phyloP scores from a whole-genome alignment of 2,888 invertebrate genomes.

The Sphaeridia pumilis region DNA sequence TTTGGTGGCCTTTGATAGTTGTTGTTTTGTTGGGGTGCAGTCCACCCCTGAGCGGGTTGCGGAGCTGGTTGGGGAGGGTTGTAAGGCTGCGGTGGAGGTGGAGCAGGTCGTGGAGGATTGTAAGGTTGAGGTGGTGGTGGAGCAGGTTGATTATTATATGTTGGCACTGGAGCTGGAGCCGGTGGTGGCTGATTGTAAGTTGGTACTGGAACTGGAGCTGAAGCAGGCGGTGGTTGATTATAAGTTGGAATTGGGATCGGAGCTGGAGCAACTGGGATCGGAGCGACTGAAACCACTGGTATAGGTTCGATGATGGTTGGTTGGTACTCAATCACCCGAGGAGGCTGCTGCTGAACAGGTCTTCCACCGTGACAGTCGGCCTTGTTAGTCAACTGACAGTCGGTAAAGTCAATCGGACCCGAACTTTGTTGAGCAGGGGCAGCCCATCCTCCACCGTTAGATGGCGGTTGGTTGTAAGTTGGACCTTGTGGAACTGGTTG shows the following conservation, averaged over 20 bases:
- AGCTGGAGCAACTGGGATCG: background rate
- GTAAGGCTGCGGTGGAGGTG: background rate
- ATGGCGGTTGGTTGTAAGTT: background rate
- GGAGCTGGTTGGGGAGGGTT: conserved; percentile 4
- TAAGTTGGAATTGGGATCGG: background rate
- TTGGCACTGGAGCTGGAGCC: conserved; percentile 2
- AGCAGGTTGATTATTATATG: background rate
- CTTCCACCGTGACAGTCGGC: conserved; percentile 16
- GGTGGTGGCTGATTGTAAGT: background rate
- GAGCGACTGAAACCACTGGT: background rate
- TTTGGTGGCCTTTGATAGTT: background rate
- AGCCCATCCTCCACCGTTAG: conserved; percentile 1
- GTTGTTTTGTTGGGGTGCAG: background rate
- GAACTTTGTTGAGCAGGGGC: conserved; percentile 4
- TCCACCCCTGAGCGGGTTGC: background rate
- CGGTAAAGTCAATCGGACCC: conserved; percentile 5
- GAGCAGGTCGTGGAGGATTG: background rate
- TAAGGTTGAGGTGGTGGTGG: background rate
- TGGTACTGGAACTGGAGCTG: background rate
- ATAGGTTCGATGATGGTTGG: background rate
- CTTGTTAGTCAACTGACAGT: conserved; percentile 15
- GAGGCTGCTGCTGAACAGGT: background rate
- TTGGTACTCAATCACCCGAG: conserved; percentile 6
- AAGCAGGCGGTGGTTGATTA: background rate
- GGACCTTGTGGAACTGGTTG: background rate